Conservation (phyloP, 2,888 invertebrate species). For the Diloba caeruleocephala region DNA sequence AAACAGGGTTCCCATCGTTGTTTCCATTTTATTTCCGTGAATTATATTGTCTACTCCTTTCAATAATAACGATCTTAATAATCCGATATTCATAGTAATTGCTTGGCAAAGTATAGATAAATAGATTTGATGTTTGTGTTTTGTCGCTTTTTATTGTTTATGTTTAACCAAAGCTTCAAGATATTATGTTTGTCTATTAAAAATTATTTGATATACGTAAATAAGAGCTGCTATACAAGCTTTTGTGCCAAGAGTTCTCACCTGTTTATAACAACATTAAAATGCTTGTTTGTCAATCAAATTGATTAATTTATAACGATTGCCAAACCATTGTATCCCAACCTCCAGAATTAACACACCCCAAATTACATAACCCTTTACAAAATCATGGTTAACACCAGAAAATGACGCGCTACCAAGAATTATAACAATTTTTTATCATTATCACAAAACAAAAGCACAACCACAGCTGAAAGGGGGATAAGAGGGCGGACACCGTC, state of each 20-base stretch:
- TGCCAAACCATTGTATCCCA: constrained; percentile 4
- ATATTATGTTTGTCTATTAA: too few species aligned
- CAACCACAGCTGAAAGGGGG: constrained; percentile 57
- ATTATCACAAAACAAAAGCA: constrained; percentile 71
- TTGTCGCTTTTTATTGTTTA: constrained; percentile 25
- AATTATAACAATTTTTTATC: constrained; percentile 58
- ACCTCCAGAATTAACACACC: constrained; percentile 33
- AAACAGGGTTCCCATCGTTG: constrained; percentile 57
- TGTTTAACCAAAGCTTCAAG: constrained; percentile 18
- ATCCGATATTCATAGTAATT: constrained; percentile 43
- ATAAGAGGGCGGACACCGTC: constrained; percentile 68
- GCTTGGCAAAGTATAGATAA: constrained; percentile 21
- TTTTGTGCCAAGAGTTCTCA: background rate
- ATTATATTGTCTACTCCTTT: constrained; percentile 52
- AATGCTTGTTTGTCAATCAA: constrained; percentile 16
- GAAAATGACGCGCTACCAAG: constrained; percentile 44
- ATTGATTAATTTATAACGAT: constrained; percentile 29
- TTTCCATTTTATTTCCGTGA: constrained; percentile 54
- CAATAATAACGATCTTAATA: constrained; percentile 48
- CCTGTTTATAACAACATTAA: background rate
- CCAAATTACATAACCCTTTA: constrained; percentile 45
- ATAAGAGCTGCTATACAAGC: background rate
- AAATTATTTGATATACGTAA: too few species aligned
- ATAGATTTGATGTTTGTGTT: constrained; percentile 26
- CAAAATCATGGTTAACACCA: constrained; percentile 45